Conservation (phyloP, 2,113 vertebrate species). For the Caretta caretta region DNA sequence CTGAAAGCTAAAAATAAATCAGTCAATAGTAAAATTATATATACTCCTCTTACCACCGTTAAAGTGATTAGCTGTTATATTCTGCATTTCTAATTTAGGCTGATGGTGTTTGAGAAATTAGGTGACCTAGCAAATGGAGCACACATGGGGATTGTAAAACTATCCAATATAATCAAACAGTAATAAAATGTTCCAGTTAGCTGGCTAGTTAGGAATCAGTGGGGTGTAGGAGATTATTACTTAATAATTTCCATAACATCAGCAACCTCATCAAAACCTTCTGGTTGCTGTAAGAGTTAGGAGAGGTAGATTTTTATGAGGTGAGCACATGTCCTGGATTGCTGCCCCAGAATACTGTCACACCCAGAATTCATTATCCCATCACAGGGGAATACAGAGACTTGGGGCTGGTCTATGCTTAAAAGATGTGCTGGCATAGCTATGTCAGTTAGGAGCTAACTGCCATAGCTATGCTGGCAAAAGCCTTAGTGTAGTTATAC, state of each 20-base stretch:
- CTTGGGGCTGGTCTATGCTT: background rate
- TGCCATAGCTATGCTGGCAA: background rate
- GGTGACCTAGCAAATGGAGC: slow-evolving; percentile 45
- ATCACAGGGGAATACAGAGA: background rate
- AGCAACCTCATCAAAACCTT: slow-evolving; percentile 43
- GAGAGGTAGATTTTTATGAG: slow-evolving; percentile 47
- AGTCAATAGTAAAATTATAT: background rate
- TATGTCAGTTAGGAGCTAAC: background rate
- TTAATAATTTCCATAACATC: slow-evolving; percentile 58
- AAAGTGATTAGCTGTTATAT: background rate
- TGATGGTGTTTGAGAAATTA: slow-evolving; percentile 36
- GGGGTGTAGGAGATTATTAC: slow-evolving; percentile 56
- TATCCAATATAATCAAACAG: slow-evolving; percentile 44
- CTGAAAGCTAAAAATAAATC: background rate
- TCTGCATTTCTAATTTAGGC: slow-evolving; percentile 18
- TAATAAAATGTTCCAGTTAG: slow-evolving; percentile 54
- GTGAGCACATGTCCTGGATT: slow-evolving; percentile 46
- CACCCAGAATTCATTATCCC: background rate
- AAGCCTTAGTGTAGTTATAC: background rate
- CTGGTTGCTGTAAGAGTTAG: slow-evolving; percentile 19
- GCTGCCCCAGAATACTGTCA: background rate
- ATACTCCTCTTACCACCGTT: background rate
- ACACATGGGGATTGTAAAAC: slow-evolving; percentile 36
- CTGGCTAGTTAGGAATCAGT: slow-evolving; percentile 55
- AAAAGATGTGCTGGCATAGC: slow-evolving; percentile 22